Evolutionary conservation across 2,113 vertebrate species (phyloP), one percentile per base, ranked within the genome.

Genomic region (Silurus meridionalis): DNA sequence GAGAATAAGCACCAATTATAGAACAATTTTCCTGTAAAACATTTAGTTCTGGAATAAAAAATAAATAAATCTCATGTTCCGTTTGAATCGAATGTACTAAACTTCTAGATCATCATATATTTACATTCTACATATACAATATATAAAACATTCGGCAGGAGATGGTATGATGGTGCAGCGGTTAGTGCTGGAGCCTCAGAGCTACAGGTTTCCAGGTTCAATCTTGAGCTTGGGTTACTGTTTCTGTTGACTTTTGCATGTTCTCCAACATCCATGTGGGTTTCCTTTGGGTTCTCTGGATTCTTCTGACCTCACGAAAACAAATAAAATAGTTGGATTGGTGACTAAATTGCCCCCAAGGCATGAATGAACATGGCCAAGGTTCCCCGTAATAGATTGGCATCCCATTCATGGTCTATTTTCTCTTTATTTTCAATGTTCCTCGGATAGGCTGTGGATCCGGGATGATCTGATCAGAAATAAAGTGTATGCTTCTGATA

Each of bases 21-120:
- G 3, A 80, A 60, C 78, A 60, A 80, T 55, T 78, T 55, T 75
- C 50, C 74, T 78, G 74, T 25, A 55, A 78, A 78, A 78, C 6
- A 1, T 50, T 78, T 55, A 4, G 52, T 78, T 11, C 55, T 55
- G 48, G 72, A 75, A 13, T 52, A 67, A 69, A 14, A 72, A 67
- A 67, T 5, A n/a, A 77, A 55, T 8, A 57, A 3, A 3, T 58
- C 55, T 80, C 55, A 19, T 60, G 55, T 37, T 80, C 25, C 55
- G 1, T 80, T 46, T 23, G 21, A 80, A 58, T 28, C 25, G 9
- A 80, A 37, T 6, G 25, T 37, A 4, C 53, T 57, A 5, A 37
- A 21, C 15, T 60, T 60, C 15, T 6, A 9, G 55, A 19, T 60
- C 8, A 60, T 21, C 46, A 13, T 37, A 23, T 80, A 58, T 80